Base-by-base conservation (phyloP, 1,140 invertebrate genomes). In the Diprion similis region DNA sequence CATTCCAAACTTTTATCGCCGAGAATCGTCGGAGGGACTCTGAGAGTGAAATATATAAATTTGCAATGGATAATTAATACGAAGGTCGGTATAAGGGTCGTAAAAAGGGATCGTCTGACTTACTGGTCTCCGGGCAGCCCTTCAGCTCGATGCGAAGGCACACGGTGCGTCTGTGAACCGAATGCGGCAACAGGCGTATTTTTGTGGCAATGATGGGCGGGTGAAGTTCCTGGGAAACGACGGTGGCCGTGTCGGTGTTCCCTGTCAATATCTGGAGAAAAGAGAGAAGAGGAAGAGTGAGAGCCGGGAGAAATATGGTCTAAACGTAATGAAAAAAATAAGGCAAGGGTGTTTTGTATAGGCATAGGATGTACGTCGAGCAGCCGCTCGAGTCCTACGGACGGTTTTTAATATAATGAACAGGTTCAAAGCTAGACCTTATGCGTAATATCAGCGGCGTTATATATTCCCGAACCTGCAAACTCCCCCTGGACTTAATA, bases 91-190 rank as follows among this genome's bases (percentile, higher is more conserved):
- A 68, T 17, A 68, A 24, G n/a, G n/a, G 13, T 17, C 0, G 66
- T 51, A 17, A 59, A 51, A 18, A 19, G 11, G 45, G 10, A 24
- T 71, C 13, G 47, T 46, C 19, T 64, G 70, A 76, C 88, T 90
- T 83, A 91, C 92, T 90, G 79, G 86, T 88, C 79, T 90, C 91
- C 73, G 81, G 82, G 81, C 93, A 94, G 46, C 92, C 92, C 77
- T 90, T 89, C 68, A 95, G 83, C 80, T 95, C 93, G 71, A 94
- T 88, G 24, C 93, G 87, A 74, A 94, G 86, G 83, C 93, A 94
- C 67, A 94, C 91, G 7, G 93, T 94, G 66, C 93, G 88, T 17
- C 89, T 85, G 78, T 93, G 90, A 46, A 92, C 89, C 71, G 91
- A 92, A 79, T 93, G 92, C 1, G 93, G 93, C 72, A 94, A 83